These are phyloP conservation scores for Drosophila pegasa DNA, from an alignment of 2,888 invertebrate genomes.

Conservation along the genomic window DNA sequence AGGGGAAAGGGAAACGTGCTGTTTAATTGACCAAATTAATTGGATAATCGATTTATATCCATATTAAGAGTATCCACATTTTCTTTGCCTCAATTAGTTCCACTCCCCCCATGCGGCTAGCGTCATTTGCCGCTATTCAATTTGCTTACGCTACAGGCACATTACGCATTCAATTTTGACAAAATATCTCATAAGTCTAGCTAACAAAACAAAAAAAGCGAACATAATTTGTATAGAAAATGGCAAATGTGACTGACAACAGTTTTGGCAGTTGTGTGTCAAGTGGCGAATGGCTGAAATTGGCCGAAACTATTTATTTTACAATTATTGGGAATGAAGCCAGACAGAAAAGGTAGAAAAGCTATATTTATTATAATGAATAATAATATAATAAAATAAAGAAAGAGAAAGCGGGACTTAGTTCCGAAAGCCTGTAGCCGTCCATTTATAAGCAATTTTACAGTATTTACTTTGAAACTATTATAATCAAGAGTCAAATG, in stretches of 20 bases:
- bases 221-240: constrained; percentile 16
- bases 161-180: constrained; percentile 42
- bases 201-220: not conserved
- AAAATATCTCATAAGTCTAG: constrained; percentile 39
- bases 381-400: too few species aligned
- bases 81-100: constrained; percentile 11
- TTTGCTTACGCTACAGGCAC: constrained; percentile 9
- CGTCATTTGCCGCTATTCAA: constrained; percentile 39
- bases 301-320: constrained; percentile 7
- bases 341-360: not conserved
- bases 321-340: not conserved
- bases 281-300: constrained; percentile 7
- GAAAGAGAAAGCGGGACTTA: not conserved
- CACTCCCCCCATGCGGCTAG: not conserved
- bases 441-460: not conserved
- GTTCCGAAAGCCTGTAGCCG: not conserved
- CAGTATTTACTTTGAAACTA: not conserved
- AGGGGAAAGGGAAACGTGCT: constrained; percentile 1
- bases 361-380: too few species aligned
- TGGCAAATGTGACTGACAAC: constrained; percentile 22
- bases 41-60: constrained; percentile 39
- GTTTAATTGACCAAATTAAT: constrained; percentile 36
- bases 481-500: not conserved
- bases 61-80: constrained; percentile 19
- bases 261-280: constrained; percentile 44